Conservation (phyloP, 1,140 invertebrate genomes). For the Ostrea denselamellosa region DNA sequence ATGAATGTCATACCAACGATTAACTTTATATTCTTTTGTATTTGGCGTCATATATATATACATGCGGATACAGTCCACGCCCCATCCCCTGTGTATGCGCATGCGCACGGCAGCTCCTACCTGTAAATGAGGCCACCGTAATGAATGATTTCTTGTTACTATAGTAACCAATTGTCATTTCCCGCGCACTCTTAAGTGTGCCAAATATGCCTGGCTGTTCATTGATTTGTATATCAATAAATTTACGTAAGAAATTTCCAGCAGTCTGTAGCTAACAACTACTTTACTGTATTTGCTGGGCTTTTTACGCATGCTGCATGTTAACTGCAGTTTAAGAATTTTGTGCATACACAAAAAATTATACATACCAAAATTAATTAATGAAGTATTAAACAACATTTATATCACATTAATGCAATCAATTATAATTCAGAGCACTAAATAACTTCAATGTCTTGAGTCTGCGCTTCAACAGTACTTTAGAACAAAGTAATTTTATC, state of each 20-base stretch:
- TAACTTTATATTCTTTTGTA: too few species aligned
- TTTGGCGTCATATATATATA: too few species aligned
- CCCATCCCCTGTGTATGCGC: neutral
- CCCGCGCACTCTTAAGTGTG: slow-evolving; percentile 26
- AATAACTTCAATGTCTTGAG: neutral
- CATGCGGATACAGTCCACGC: neutral
- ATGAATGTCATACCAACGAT: too few species aligned
- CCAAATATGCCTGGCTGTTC: slow-evolving; percentile 16
- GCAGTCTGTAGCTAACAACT: neutral
- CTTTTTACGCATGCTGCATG: neutral
- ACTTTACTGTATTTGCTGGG: neutral
- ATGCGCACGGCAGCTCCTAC: neutral
- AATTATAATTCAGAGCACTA: neutral
- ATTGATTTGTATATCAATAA: slow-evolving; percentile 39
- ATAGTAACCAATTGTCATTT: slow-evolving; percentile 20
- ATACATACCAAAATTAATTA: neutral
- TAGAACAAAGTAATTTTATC: neutral
- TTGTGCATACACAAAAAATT: neutral
- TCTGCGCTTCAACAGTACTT: neutral
- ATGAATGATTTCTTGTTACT: slow-evolving; percentile 45
- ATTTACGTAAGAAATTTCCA: slow-evolving; percentile 30
- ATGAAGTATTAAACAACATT: neutral
- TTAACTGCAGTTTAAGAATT: neutral
- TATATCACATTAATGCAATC: neutral
- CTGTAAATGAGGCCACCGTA: slow-evolving; percentile 41